Conservation (phyloP, 2,797 vertebrate genomes). For the Acanthiza pusilla region DNA sequence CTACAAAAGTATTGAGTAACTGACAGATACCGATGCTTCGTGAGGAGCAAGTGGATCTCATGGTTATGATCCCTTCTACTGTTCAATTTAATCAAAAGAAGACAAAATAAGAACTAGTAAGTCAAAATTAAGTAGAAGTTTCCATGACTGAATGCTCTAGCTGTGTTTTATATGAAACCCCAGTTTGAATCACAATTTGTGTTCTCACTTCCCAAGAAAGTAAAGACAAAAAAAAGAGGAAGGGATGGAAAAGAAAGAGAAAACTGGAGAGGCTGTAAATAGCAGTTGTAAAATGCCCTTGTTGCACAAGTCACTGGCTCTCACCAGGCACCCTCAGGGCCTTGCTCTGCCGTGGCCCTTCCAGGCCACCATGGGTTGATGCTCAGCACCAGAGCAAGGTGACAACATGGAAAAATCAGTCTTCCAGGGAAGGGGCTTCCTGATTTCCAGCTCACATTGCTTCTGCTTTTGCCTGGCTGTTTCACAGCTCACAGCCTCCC, state of each 20-base stretch:
- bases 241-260: neutral
- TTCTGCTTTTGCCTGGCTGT: neutral
- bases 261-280: neutral
- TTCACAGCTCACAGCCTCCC: neutral
- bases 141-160: neutral
- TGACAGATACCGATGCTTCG: neutral
- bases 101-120: neutral
- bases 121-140: neutral
- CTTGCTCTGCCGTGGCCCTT: neutral
- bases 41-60: neutral
- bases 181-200: neutral
- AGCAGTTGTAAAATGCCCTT: neutral
- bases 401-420: neutral
- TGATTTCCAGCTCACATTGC: neutral
- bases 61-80: neutral
- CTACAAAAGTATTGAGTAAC: neutral
- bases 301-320: neutral
- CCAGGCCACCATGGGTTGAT: accelerated
- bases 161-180: neutral
- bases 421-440: neutral
- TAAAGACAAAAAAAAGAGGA: neutral
- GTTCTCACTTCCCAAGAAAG: neutral
- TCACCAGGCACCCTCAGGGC: neutral
- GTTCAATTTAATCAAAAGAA: neutral
- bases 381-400: neutral